Evolutionary conservation across 2,888 invertebrate genomes (phyloP), one percentile per base, ranked within the genome.

Genomic region (Pemphredon lugubris): DNA sequence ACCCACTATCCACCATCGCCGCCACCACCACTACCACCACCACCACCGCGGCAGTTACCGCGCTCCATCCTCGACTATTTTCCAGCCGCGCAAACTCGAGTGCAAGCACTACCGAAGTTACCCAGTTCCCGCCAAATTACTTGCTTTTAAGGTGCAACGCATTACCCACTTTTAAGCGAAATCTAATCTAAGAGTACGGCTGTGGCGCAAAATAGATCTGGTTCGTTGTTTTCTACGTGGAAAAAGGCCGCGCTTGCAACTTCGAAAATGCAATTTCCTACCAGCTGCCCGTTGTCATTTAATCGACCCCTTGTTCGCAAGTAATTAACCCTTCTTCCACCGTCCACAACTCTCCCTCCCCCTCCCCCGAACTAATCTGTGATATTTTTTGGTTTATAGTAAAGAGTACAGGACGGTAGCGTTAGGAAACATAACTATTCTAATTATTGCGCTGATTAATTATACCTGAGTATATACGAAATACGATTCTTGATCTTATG

Each of bases 131-230:
- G 45, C 20, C 21, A 34, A 58, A 68, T 63, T 68, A 63, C 57
- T 63, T 40, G 68, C 68, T 57, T 63, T 68, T 57, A 63, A 57
- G 53, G 54, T 13, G 68, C 45, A 18, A 51, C 44, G 45, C 57
- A 39, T 47, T 57, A 63, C 51, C 57, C 63, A 50, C 57, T 68
- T 51, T 57, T 68, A 57, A 57, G 55, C 45, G 57, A 44, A 68
- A 68, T 57, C 57, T 55, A 63, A 68, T 68, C 63, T 51, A 32
- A n/a, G 3, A 51, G 11, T 13, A 20, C 6, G 6, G 11, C 26
- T 1, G 3, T 1, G 2, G 23, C 23, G n/a, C 11, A n/a, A 11
- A 21, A 42, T 16, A 16, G 34, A 50, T 18, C 3, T 11, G 14
- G 3, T 23, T 9, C 30, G 26, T 26, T n/a, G 45, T 20, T 45